Percentiles rank a stretch among this genome's conserved stretches.
Conservation (phyloP, 2,888 invertebrate genomes). For the Lycaena phlaeas region DNA sequence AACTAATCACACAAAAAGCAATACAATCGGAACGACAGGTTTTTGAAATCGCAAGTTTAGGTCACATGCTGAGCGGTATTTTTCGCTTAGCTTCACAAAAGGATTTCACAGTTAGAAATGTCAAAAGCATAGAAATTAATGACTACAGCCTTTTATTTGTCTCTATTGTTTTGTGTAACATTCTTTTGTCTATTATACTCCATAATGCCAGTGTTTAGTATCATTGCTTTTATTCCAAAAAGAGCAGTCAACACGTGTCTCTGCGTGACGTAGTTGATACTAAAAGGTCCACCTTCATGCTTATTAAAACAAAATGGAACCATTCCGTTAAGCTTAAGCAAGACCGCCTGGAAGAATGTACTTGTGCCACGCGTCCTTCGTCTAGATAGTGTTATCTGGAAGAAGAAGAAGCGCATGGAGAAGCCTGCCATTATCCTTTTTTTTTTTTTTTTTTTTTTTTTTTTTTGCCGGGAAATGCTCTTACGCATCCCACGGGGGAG, state of each 20-base stretch:
- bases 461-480: no score
- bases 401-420: no score
- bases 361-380: no score
- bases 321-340: neutral
- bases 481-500: no score
- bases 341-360: no score
- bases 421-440: no score
- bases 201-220: constrained; percentile 70
- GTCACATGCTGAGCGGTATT: constrained; percentile 55
- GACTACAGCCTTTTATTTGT: constrained; percentile 63
- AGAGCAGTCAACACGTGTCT: constrained; percentile 56
- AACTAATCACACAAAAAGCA: constrained; percentile 5
- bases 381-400: no score
- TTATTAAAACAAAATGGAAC: constrained; percentile 4
- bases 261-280: constrained; percentile 34
- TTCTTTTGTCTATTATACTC: constrained; percentile 63
- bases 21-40: constrained; percentile 2
- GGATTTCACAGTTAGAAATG: constrained; percentile 61
- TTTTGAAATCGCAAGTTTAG: constrained; percentile 23
- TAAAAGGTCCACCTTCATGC: constrained; percentile 3
- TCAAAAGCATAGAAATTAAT: constrained; percentile 66
- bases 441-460: no score
- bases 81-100: constrained; percentile 40
- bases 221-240: constrained; percentile 61
- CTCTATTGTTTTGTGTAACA: constrained; percentile 57